These are phyloP conservation scores for Agrochola lychnidis DNA, from an alignment of 2,888 invertebrate species.

Conservation along the genomic window DNA sequence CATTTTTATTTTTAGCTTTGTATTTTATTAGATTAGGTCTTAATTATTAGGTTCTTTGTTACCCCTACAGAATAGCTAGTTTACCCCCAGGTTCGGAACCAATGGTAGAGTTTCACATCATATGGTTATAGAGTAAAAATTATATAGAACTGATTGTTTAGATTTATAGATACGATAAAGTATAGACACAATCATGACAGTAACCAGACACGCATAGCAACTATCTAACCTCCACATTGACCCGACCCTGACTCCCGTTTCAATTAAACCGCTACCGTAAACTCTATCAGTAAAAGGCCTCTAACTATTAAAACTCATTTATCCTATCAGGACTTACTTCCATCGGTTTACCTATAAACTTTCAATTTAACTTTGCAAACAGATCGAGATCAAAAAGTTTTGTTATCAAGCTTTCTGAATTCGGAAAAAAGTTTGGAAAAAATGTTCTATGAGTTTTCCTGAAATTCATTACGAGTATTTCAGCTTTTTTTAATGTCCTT, in stretches of 20 bases:
- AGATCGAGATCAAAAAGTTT: conserved; percentile 45
- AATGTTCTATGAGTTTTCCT: conserved; percentile 30
- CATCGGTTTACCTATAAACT: conserved; percentile 34
- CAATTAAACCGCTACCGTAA: conserved; percentile 18
- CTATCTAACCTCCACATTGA: background rate
- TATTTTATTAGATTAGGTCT: no score
- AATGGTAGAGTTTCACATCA: no score
- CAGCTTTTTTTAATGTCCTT: conserved; percentile 46
- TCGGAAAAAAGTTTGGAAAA: conserved; percentile 30
- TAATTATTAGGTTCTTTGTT: no score
- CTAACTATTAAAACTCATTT: conserved; percentile 22
- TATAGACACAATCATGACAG: background rate
- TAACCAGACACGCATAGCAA: conserved; percentile 13
- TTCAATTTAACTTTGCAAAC: conserved; percentile 58
- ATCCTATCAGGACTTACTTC: conserved; percentile 14
- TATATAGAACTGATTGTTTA: background rate
- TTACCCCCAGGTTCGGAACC: no score
- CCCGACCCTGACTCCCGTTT: background rate
- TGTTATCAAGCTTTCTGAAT: conserved; percentile 44
- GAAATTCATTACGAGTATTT: conserved; percentile 12
- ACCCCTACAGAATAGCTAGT: no score
- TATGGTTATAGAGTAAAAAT: background rate
- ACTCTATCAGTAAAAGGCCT: conserved; percentile 26
- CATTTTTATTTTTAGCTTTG: no score
- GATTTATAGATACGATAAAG: background rate